A percentile compares a stretch with the other conserved stretches of the same genome.
Conservation (phyloP, 1,140 invertebrate genomes). For the Reticulitermes speratus region DNA sequence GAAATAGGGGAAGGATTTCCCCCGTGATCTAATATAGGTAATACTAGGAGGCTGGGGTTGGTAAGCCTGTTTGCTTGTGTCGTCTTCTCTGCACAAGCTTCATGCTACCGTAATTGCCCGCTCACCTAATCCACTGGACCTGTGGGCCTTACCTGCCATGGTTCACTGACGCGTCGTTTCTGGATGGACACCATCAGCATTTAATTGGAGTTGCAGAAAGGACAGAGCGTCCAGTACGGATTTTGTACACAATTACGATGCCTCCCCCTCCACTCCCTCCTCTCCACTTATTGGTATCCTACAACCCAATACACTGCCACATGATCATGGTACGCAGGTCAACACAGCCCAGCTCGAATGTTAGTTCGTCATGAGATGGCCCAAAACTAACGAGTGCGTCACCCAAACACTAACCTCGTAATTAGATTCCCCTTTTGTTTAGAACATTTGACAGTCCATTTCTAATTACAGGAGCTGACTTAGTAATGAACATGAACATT, state of each 20-base stretch:
- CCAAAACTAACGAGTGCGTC: neutral
- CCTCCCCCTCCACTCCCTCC: neutral
- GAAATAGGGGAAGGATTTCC: no score
- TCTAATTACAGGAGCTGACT: neutral
- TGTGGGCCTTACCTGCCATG: neutral
- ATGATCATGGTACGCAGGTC: neutral
- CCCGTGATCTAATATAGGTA: no score
- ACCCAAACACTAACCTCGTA: neutral
- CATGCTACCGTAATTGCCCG: neutral
- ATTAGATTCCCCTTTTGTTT: neutral
- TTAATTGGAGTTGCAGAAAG: neutral
- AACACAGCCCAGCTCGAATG: neutral
- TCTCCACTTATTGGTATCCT: neutral
- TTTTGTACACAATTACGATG: neutral
- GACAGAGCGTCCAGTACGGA: neutral
- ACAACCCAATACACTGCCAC: neutral
- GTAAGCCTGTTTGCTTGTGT: neutral
- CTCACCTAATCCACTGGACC: slow-evolving; percentile 1
- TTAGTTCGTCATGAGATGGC: neutral
- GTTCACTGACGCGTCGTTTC: neutral
- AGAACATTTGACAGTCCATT: neutral
- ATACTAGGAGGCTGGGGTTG: neutral
- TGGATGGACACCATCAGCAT: neutral
- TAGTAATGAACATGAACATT: no score
- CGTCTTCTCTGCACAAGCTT: neutral